Percentiles rank a stretch among this genome's conserved stretches.
Evolutionary conservation across 2,888 invertebrate species (phyloP).

Genomic region (Dynastes grantii): DNA sequence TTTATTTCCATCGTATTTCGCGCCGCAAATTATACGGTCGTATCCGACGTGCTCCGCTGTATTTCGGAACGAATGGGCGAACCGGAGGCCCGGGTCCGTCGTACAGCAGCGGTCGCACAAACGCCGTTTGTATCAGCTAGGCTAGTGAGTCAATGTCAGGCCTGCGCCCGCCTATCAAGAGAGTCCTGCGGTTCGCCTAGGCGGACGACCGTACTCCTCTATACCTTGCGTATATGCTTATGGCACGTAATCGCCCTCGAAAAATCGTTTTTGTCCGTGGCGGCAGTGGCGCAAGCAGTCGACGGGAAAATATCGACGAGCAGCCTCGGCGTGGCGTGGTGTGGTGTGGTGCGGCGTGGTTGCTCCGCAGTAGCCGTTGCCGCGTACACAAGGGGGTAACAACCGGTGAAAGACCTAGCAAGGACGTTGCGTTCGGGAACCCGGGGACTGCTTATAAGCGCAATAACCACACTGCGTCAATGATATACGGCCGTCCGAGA

Average conservation of each 20-base stretch:
- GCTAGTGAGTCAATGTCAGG: conserved; percentile 12
- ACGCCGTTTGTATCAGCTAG: not conserved
- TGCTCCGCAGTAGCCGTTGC: conserved; percentile 22
- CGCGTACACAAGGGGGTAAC: conserved; percentile 37
- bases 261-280: conserved; percentile 13
- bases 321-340: conserved; percentile 22
- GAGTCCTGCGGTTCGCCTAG: conserved; percentile 3
- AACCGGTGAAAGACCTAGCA: conserved; percentile 45
- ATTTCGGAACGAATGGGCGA: too few species aligned
- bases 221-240: conserved; percentile 5
- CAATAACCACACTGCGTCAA: conserved; percentile 30
- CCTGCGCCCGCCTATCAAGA: not conserved
- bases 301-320: not conserved
- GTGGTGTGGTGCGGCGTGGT: not conserved
- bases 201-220: not conserved
- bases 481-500: conserved; percentile 10
- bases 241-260: not conserved
- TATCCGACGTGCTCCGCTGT: too few species aligned
- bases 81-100: not conserved
- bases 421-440: conserved; percentile 35
- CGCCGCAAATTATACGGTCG: too few species aligned
- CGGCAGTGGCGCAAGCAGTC: not conserved
- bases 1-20: too few species aligned
- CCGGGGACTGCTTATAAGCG: conserved; percentile 5
- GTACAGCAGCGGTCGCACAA: not conserved